phyloP scores from a whole-genome alignment of 2,113 vertebrate genomes.

The Alethe castanea region DNA sequence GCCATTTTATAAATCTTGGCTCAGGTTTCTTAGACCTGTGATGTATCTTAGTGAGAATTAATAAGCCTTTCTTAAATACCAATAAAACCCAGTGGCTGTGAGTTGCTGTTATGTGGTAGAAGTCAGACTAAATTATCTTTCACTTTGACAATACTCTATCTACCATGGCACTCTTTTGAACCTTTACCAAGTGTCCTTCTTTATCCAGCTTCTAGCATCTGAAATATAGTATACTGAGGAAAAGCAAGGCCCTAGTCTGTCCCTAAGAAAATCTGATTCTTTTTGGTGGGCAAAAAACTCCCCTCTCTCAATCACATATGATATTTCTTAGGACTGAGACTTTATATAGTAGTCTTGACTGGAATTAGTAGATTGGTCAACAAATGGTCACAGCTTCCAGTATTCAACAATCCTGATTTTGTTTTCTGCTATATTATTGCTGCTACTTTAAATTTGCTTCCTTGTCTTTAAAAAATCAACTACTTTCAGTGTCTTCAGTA shows the following conservation, averaged over 20 bases:
- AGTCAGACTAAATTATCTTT: slow-evolving; percentile 43
- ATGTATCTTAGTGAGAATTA: neutral
- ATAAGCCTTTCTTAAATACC: slow-evolving; percentile 8
- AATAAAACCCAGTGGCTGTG: neutral
- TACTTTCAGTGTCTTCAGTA: neutral
- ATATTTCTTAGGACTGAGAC: neutral
- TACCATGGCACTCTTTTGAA: neutral
- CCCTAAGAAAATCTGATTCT: neutral
- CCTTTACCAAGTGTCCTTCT: neutral
- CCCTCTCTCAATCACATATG: neutral
- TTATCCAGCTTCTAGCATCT: slow-evolving; percentile 8
- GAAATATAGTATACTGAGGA: neutral
- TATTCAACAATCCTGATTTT: neutral
- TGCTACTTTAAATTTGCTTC: neutral
- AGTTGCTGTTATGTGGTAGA: neutral
- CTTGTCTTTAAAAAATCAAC: neutral
- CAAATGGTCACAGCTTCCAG: neutral
- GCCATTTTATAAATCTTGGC: neutral
- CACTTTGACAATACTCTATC: neutral
- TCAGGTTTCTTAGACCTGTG: neutral
- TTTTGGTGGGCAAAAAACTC: neutral
- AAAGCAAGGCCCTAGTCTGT: neutral
- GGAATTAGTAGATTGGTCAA: neutral
- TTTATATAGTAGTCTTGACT: neutral
- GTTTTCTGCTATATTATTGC: neutral